A percentile compares a stretch with the other conserved stretches of the same genome.
Evolutionary conservation across 2,797 vertebrate genomes (phyloP).

Genomic region (Champsocephalus gunnari): DNA sequence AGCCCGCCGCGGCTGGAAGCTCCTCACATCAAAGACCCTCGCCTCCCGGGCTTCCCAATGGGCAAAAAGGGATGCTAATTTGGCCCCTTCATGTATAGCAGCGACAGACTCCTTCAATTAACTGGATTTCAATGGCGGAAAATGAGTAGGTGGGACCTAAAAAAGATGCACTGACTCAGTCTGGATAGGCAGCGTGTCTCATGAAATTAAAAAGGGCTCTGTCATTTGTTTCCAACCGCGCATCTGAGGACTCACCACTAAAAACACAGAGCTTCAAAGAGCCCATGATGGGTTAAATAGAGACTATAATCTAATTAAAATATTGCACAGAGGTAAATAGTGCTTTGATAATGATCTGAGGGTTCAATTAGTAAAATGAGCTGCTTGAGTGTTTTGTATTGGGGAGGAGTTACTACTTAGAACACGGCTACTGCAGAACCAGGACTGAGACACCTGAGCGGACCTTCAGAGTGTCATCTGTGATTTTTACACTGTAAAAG

Average conservation of each 20-base stretch:
- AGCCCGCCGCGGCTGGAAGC: conserved; percentile 89
- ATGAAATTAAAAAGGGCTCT: conserved; percentile 96
- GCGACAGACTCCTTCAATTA: conserved; percentile 99
- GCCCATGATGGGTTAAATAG: conserved; percentile 99
- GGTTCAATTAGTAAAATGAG: conserved; percentile 94
- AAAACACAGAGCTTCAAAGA: conserved; percentile 96
- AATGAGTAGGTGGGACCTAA: conserved; percentile 78
- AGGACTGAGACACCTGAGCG: conserved; percentile 81
- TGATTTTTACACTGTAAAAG: conserved; percentile 56
- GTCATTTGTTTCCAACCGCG: conserved; percentile 89
- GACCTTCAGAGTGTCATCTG: conserved; percentile 80
- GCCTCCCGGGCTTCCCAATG: conserved; percentile 89
- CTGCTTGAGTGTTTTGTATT: conserved; percentile 86
- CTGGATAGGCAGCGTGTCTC: conserved; percentile 91
- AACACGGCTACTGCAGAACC: conserved; percentile 76
- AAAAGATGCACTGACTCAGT: conserved; percentile 89
- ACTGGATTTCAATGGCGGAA: conserved; percentile 95
- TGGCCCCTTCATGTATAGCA: conserved; percentile 93
- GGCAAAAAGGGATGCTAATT: conserved; percentile 98
- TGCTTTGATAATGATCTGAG: conserved; percentile 99
- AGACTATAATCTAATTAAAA: conserved; percentile 99
- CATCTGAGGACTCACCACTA: conserved; percentile 98
- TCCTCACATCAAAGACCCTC: conserved; percentile 95
- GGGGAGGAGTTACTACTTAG: conserved; percentile 88
- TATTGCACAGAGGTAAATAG: conserved; percentile 97